Conservation (phyloP, 2,113 vertebrate species). For the Charina bottae region DNA sequence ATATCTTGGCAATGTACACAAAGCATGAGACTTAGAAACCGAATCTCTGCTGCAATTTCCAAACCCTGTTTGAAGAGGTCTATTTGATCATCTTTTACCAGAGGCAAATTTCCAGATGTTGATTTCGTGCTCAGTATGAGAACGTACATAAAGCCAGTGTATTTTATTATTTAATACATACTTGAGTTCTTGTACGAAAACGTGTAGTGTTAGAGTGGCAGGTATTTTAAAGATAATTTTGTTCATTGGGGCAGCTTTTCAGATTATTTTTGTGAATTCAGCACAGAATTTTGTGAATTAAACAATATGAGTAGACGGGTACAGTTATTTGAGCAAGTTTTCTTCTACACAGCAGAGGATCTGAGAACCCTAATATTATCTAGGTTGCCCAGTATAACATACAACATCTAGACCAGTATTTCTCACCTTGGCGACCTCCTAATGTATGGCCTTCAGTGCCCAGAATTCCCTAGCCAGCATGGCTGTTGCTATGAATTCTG, state of each 20-base stretch:
- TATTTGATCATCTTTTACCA: constrained; percentile 30
- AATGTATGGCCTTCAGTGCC: no score
- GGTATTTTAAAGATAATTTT: neutral
- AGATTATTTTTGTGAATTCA: rapidly evolving
- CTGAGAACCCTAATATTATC: neutral
- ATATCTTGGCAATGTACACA: constrained; percentile 43
- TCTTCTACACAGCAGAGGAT: neutral
- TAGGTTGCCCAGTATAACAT: neutral
- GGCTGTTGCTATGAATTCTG: no score
- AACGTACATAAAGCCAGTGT: neutral
- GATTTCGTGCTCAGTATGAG: constrained; percentile 38
- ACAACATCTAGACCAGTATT: neutral
- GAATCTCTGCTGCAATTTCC: constrained; percentile 38
- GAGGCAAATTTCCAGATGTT: neutral
- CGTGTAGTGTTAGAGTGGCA: neutral
- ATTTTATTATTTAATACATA: constrained; percentile 25
- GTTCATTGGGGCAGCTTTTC: neutral
- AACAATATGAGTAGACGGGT: neutral
- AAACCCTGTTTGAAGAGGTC: constrained; percentile 44
- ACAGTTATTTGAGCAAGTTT: neutral
- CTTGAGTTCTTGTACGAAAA: neutral
- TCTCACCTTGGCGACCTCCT: no score
- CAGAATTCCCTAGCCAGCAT: no score
- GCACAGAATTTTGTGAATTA: neutral
- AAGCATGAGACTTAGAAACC: constrained; percentile 58